Conservation (phyloP, 2,888 invertebrate species). For the Hesperia comma region DNA sequence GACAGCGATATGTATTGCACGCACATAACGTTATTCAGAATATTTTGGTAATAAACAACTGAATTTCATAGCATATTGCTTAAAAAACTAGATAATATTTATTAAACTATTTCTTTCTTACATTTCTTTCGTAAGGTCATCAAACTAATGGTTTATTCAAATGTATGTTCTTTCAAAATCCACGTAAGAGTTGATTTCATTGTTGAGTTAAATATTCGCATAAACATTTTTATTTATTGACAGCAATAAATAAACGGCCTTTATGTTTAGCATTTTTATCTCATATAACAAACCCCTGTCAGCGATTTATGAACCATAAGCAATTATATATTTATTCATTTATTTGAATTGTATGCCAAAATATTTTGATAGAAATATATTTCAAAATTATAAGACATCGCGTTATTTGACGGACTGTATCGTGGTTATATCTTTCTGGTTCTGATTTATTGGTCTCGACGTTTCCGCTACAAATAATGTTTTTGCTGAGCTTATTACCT, state of each 20-base stretch:
- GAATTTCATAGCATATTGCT: not conserved
- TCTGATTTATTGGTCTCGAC: constrained; percentile 18
- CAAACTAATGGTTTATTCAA: not conserved
- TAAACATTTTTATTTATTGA: constrained; percentile 1
- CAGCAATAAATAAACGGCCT: not conserved
- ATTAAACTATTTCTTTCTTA: too few species aligned
- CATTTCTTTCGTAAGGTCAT: not conserved
- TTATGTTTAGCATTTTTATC: constrained; percentile 18
- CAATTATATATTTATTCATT: not conserved
- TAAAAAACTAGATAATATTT: not conserved
- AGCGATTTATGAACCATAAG: constrained; percentile 9
- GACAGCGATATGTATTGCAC: too few species aligned
- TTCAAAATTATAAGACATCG: constrained; percentile 13
- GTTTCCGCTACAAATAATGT: constrained; percentile 14
- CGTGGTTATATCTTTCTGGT: constrained; percentile 4
- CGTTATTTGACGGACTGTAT: constrained; percentile 7
- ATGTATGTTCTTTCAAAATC: not conserved
- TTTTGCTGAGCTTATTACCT: not conserved
- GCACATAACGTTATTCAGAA: too few species aligned
- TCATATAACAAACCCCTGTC: constrained; percentile 2
- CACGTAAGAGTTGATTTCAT: not conserved
- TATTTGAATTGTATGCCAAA: constrained; percentile 3
- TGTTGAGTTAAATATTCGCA: not conserved
- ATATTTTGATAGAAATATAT: constrained; percentile 10
- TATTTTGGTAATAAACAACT: too few species aligned